Percentiles rank a stretch among this genome's conserved stretches.
Evolutionary conservation across 1,140 invertebrate species (phyloP).

Genomic region (Lerema accius): DNA sequence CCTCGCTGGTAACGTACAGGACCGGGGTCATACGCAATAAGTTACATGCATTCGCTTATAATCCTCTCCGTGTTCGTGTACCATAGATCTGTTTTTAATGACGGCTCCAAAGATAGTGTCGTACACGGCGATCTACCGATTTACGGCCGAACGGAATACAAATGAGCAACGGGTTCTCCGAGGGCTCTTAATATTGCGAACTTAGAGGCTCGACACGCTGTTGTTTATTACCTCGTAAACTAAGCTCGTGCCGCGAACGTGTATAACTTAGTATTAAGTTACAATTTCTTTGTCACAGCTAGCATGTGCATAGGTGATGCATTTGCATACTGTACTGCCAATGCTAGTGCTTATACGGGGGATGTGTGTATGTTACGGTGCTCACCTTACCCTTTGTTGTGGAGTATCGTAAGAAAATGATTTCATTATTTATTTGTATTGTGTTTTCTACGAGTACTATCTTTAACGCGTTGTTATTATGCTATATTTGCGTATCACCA

Average conservation of each 20-base stretch:
- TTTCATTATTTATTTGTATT: too few species aligned
- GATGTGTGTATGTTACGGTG: conserved; percentile 3
- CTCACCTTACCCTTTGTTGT: background rate
- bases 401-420: too few species aligned
- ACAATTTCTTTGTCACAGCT: conserved; percentile 54
- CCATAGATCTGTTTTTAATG: conserved; percentile 60
- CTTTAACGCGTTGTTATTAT: too few species aligned
- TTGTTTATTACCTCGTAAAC: conserved; percentile 73
- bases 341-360: background rate
- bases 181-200: conserved; percentile 63
- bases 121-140: conserved; percentile 53
- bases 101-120: conserved; percentile 45
- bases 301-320: conserved; percentile 18
- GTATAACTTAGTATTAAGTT: conserved; percentile 67
- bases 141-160: conserved; percentile 64
- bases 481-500: too few species aligned
- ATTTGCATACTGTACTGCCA: background rate
- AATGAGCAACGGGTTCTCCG: conserved; percentile 52
- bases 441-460: too few species aligned
- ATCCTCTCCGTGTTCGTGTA: conserved; percentile 9
- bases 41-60: conserved; percentile 16
- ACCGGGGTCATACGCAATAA: background rate
- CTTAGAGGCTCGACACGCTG: conserved; percentile 56
- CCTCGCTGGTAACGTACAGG: background rate
- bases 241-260: conserved; percentile 60